These are phyloP conservation scores for Megalops atlanticus DNA, from an alignment of 2,113 vertebrate species.

Conservation along the genomic window DNA sequence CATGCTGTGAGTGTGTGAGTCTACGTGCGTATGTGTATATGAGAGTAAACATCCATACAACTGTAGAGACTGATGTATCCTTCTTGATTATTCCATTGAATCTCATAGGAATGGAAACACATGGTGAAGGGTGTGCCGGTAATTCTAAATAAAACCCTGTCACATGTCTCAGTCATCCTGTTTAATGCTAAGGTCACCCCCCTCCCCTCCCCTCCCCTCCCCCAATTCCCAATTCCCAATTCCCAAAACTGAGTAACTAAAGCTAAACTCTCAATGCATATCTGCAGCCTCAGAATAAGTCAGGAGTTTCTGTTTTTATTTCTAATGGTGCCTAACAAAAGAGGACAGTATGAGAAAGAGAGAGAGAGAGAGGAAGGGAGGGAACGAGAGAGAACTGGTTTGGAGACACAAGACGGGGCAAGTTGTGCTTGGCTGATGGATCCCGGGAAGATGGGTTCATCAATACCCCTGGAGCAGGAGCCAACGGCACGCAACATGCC, in stretches of 20 bases:
- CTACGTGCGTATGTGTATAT: background rate
- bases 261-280: background rate
- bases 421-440: background rate
- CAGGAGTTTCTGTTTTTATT: background rate
- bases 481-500: background rate
- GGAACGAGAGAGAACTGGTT: constrained; percentile 26
- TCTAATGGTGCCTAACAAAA: no score
- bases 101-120: no score
- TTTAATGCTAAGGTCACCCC: background rate
- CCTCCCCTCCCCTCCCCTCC: no score
- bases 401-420: constrained; percentile 8
- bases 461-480: background rate
- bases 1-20: no score
- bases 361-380: constrained; percentile 1
- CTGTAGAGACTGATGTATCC: no score
- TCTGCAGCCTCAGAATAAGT: background rate
- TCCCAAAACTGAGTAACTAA: no score
- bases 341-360: no score
- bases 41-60: no score
- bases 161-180: background rate
- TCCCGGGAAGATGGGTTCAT: background rate
- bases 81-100: no score
- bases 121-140: background rate
- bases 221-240: no score
- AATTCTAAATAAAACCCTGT: constrained; percentile 4